Conservation (phyloP, 2,797 vertebrate genomes). For the Centropyge bicolor region DNA sequence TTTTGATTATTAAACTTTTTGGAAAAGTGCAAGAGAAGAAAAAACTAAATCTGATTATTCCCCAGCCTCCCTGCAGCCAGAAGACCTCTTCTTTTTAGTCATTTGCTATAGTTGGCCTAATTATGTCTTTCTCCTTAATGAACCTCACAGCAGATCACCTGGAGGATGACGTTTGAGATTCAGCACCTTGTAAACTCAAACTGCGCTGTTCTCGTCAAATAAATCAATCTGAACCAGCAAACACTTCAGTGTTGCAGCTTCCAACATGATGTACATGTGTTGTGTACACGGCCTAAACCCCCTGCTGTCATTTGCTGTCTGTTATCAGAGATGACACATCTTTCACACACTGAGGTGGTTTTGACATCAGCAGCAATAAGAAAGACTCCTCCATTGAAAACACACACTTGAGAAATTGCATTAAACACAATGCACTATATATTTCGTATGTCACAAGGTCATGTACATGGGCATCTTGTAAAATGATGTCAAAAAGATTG, state of each 20-base stretch:
- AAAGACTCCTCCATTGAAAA: neutral
- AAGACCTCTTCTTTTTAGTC: slow-evolving; percentile 25
- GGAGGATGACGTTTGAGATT: slow-evolving; percentile 50
- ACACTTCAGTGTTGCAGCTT: neutral
- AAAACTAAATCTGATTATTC: neutral
- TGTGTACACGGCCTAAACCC: neutral
- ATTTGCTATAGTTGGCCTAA: slow-evolving; percentile 37
- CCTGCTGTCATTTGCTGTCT: slow-evolving; percentile 26
- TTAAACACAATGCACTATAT: neutral
- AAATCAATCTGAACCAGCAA: slow-evolving; percentile 43
- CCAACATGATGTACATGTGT: neutral
- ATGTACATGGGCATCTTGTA: neutral
- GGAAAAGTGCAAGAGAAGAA: neutral
- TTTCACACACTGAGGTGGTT: neutral
- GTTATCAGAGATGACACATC: slow-evolving; percentile 1
- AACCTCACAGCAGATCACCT: slow-evolving; percentile 52
- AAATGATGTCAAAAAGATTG: neutral
- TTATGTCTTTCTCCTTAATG: slow-evolving; percentile 60
- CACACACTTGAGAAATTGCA: neutral
- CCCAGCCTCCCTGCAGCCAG: slow-evolving; percentile 6
- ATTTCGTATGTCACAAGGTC: neutral
- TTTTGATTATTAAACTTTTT: neutral
- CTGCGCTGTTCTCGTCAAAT: slow-evolving; percentile 27
- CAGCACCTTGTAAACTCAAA: slow-evolving; percentile 59
- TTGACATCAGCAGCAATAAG: neutral